phyloP scores from a whole-genome alignment of 35 echinoderm and acorn worm species.

The Anneissia japonica region DNA sequence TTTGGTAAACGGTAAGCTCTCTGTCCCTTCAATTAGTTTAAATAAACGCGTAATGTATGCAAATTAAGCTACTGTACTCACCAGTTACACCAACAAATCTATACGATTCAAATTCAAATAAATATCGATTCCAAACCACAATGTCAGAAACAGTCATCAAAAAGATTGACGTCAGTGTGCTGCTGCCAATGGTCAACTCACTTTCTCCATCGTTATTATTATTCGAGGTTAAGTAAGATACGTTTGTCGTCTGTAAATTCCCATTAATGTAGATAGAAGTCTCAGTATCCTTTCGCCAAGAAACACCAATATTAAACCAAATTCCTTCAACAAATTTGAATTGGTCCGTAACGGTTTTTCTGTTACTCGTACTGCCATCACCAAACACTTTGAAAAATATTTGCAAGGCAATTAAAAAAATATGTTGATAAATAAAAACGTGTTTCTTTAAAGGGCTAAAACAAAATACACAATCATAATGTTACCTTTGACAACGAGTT shows the following conservation, averaged over 20 bases:
- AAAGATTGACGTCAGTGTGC: not conserved
- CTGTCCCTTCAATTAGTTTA: no score
- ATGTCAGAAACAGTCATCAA: slow-evolving; percentile 35
- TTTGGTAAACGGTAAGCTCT: no score
- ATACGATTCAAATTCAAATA: slow-evolving; percentile 53
- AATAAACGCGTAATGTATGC: no score
- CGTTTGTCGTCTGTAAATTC: not conserved
- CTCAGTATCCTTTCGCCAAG: not conserved
- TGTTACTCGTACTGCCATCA: not conserved
- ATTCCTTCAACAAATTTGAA: not conserved
- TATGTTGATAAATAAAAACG: no score
- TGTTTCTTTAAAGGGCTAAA: no score
- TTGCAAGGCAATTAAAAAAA: no score
- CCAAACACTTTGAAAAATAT: not conserved
- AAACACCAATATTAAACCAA: not conserved
- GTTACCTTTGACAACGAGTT: not conserved
- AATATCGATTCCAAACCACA: slow-evolving; percentile 45
- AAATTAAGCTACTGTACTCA: no score
- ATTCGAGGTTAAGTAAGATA: not conserved
- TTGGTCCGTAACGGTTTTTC: not conserved
- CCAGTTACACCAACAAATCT: slow-evolving; percentile 51
- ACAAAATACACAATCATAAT: no score
- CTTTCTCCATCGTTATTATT: not conserved
- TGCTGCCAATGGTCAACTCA: not conserved
- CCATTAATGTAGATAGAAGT: not conserved